A percentile compares a stretch with the other conserved stretches of the same genome.
Evolutionary conservation across 2,113 vertebrate genomes (phyloP).

Genomic region (Phainopepla nitens): DNA sequence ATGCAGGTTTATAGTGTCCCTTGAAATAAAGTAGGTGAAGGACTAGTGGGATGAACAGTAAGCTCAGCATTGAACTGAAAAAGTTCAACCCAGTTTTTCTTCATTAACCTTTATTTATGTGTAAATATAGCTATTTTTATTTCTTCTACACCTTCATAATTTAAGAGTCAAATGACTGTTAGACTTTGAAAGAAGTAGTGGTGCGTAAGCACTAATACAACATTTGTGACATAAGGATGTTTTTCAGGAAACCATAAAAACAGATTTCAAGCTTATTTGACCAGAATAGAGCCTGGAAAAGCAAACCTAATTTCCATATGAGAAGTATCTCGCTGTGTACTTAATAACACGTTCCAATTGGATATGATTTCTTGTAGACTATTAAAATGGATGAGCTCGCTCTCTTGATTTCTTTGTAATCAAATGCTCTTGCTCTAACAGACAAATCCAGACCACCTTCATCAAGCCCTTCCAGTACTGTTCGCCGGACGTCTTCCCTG

Average conservation of each 20-base stretch:
- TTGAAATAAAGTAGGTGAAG: background rate
- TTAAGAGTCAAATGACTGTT: background rate
- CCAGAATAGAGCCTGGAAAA: background rate
- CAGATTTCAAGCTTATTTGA: background rate
- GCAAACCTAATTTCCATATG: background rate
- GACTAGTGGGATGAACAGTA: background rate
- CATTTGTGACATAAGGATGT: background rate
- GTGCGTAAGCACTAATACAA: background rate
- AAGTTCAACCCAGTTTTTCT: background rate
- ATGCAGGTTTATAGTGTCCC: background rate
- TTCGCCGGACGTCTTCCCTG: slow-evolving; percentile 87
- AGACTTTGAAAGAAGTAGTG: background rate
- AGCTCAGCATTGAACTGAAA: background rate
- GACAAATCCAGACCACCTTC: slow-evolving; percentile 75
- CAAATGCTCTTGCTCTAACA: slow-evolving; percentile 32
- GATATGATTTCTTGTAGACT: background rate
- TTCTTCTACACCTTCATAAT: background rate
- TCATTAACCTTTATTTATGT: background rate
- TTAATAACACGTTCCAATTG: background rate
- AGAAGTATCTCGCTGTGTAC: background rate
- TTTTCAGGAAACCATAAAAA: background rate
- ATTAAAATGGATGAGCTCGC: background rate
- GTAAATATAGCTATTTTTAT: background rate
- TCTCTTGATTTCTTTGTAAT: background rate
- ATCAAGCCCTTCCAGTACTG: slow-evolving; percentile 78